These are phyloP conservation scores for Nicator chloris DNA, from an alignment of 2,113 vertebrate genomes.

Conservation along the genomic window DNA sequence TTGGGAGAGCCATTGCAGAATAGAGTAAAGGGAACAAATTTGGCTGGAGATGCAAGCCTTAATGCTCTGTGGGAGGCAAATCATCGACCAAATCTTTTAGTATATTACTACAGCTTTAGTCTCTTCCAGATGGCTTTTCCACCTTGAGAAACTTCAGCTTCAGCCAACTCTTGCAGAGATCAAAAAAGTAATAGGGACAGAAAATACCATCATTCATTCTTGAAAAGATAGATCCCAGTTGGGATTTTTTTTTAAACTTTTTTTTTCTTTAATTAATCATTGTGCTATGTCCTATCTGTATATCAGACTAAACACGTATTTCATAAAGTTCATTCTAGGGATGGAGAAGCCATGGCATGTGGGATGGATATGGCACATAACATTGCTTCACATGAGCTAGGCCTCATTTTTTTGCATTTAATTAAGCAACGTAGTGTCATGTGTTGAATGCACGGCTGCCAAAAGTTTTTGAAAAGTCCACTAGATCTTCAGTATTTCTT, in stretches of 20 bases:
- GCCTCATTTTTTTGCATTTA: not conserved
- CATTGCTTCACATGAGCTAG: not conserved
- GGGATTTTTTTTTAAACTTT: rapidly evolving
- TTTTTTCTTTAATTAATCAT: not conserved
- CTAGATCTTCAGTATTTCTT: not conserved
- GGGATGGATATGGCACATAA: not conserved
- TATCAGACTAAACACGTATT: not conserved
- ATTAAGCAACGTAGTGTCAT: not conserved
- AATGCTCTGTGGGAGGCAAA: not conserved
- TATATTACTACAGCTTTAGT: not conserved
- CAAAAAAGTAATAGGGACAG: not conserved
- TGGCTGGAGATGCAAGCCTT: not conserved
- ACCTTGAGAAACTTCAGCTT: not conserved
- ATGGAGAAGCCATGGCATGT: not conserved
- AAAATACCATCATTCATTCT: not conserved
- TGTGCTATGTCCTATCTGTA: not conserved
- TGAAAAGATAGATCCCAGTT: not conserved
- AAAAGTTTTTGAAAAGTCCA: not conserved
- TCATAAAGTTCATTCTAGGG: not conserved
- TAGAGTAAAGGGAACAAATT: not conserved
- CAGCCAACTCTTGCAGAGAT: not conserved
- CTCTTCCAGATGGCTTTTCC: not conserved
- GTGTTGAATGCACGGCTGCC: not conserved
- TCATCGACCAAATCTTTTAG: not conserved
- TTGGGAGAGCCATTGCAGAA: not conserved